A percentile compares a stretch with the other conserved stretches of the same genome.
Evolutionary conservation across 2,113 vertebrate species (phyloP).

Genomic region (Mustela nigripes): DNA sequence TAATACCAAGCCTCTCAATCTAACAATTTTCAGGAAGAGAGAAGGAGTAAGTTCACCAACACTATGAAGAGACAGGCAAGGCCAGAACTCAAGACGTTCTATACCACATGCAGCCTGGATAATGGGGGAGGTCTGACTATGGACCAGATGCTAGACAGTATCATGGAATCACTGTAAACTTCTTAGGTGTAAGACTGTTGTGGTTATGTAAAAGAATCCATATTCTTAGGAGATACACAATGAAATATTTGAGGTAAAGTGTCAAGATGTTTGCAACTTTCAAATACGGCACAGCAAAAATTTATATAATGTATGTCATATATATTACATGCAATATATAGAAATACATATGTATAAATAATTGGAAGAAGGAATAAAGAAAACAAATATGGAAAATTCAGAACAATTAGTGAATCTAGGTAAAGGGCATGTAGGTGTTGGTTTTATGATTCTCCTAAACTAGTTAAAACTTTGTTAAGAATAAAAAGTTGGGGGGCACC

Average conservation of each 20-base stretch:
- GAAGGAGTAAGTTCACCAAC: neutral
- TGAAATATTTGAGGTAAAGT: neutral
- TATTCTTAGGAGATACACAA: neutral
- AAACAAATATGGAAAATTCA: neutral
- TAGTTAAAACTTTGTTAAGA: neutral
- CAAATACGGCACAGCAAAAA: constrained; percentile 14
- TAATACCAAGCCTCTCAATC: neutral
- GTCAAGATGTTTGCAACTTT: neutral
- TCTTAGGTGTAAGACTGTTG: neutral
- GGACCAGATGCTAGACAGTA: neutral
- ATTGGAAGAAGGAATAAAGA: neutral
- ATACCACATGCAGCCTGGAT: neutral
- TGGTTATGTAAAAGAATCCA: neutral
- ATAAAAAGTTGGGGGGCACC: neutral
- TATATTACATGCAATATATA: neutral
- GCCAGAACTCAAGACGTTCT: neutral
- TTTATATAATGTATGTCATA: neutral
- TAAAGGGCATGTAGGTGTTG: neutral
- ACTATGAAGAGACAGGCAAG: neutral
- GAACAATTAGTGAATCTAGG: neutral
- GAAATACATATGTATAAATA: neutral
- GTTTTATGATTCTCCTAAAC: neutral
- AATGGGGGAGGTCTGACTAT: neutral
- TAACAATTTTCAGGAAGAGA: constrained; percentile 21
- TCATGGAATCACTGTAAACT: neutral